A percentile compares a stretch with the other conserved stretches of the same genome.
Evolutionary conservation across 2,888 invertebrate species (phyloP).

Genomic region (Leuctra nigra): DNA sequence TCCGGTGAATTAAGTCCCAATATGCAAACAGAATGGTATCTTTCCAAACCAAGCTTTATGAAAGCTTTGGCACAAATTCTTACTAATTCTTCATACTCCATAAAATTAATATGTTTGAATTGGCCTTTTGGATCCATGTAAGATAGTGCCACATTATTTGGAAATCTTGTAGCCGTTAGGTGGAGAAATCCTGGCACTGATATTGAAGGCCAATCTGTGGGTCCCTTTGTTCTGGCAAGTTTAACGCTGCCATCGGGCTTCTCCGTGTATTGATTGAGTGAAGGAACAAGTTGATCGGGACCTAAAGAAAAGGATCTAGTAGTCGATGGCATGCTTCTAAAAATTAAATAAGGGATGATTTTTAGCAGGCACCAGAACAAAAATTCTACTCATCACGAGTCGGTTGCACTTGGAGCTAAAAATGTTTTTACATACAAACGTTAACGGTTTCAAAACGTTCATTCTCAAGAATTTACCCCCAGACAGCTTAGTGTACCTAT

Average conservation of each 20-base stretch:
- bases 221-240: conserved; percentile 23
- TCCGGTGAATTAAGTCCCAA: conserved; percentile 45
- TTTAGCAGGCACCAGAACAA: too few relatives aligned
- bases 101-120: conserved; percentile 29
- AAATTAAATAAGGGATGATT: too few relatives aligned
- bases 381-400: too few relatives aligned
- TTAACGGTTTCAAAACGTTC: too few relatives aligned
- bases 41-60: conserved; percentile 43
- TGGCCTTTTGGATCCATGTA: background rate
- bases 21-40: conserved; percentile 42
- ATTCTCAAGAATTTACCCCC: too few relatives aligned
- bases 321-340: too few relatives aligned
- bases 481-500: too few relatives aligned
- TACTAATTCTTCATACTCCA: conserved; percentile 38
- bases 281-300: conserved; percentile 34
- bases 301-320: conserved; percentile 27
- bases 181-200: background rate
- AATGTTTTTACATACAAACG: too few relatives aligned
- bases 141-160: background rate
- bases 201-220: background rate
- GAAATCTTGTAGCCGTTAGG: background rate
- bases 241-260: conserved; percentile 33
- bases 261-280: conserved; percentile 31
- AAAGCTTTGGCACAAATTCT: conserved; percentile 40
- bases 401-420: too few relatives aligned